phyloP scores from a whole-genome alignment of 2,113 vertebrate genomes.

The Eulemur rufifrons region DNA sequence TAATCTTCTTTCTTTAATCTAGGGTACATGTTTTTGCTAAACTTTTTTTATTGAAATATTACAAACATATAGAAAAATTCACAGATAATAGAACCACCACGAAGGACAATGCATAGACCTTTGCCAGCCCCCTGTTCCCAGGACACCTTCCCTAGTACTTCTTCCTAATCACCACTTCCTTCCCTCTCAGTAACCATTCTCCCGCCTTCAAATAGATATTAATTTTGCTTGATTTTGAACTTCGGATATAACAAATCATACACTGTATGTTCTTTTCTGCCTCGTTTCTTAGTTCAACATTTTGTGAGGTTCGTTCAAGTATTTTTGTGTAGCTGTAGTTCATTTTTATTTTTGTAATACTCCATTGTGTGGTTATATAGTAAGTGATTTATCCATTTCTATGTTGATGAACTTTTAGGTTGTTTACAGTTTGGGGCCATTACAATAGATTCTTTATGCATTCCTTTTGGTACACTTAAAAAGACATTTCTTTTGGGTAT shows the following conservation, averaged over 20 bases:
- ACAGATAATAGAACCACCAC: not conserved
- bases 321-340: not conserved
- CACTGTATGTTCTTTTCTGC: not conserved
- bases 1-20: not conserved
- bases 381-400: not conserved
- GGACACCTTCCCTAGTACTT: not conserved
- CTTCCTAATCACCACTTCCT: not conserved
- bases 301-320: not conserved
- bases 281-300: slow-evolving; percentile 17
- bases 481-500: not conserved
- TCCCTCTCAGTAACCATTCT: not conserved
- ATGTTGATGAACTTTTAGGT: not conserved
- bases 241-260: not conserved
- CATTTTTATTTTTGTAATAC: slow-evolving; percentile 25
- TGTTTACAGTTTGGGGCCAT: not conserved
- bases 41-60: not conserved
- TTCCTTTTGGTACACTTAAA: not conserved
- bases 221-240: slow-evolving; percentile 23
- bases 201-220: not conserved
- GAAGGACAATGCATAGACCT: not conserved
- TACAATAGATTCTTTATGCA: not conserved
- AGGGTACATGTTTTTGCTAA: not conserved
- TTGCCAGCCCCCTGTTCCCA: accelerated
- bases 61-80: not conserved
- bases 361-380: not conserved